These are phyloP conservation scores for Myioborus miniatus DNA, from an alignment of 2,797 vertebrate species.

Conservation along the genomic window DNA sequence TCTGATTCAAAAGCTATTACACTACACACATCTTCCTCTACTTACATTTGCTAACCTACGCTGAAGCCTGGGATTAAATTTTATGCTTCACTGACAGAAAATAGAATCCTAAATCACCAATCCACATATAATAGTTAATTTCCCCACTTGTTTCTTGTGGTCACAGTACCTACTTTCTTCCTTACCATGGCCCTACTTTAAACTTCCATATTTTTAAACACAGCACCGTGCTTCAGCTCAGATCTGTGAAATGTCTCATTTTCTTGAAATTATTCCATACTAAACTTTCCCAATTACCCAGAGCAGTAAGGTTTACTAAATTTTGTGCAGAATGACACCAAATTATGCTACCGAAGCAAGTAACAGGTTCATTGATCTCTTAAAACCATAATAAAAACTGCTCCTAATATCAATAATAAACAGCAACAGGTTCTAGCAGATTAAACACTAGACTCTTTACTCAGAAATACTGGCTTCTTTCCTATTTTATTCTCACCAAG, in stretches of 20 bases:
- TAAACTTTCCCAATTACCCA: neutral
- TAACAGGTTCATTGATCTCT: neutral
- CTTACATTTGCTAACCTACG: conserved; percentile 27
- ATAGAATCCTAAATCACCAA: conserved; percentile 56
- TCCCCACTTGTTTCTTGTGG: conserved; percentile 7
- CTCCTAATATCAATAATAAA: neutral
- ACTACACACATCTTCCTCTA: conserved; percentile 50
- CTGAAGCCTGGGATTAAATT: conserved; percentile 57
- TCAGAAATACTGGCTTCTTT: neutral
- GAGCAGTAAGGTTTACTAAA: neutral
- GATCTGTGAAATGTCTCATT: neutral
- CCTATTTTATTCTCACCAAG: neutral
- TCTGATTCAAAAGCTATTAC: conserved; percentile 59
- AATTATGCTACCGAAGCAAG: neutral
- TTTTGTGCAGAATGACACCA: neutral
- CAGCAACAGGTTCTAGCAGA: neutral
- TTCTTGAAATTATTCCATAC: neutral
- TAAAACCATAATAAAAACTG: neutral
- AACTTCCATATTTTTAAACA: neutral
- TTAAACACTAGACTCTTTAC: neutral
- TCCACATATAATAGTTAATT: conserved; percentile 40
- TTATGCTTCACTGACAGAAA: conserved; percentile 67
- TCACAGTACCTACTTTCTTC: neutral
- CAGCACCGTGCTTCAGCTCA: neutral
- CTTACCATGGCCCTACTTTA: neutral